phyloP scores from a whole-genome alignment of 2,888 invertebrate species.

The Achlya flavicornis region DNA sequence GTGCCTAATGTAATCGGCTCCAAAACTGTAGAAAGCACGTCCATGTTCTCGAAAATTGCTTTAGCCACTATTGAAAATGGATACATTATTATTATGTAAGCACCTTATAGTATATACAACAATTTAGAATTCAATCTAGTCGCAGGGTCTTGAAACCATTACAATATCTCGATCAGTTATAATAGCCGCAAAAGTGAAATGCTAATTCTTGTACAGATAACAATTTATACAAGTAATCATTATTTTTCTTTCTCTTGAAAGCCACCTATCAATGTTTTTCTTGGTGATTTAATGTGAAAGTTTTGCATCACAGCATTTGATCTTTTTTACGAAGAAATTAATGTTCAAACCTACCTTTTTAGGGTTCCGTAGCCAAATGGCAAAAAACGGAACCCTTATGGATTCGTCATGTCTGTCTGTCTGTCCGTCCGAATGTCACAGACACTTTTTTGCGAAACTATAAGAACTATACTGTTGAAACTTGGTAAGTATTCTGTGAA shows the following conservation, averaged over 20 bases:
- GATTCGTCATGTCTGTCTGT: no score
- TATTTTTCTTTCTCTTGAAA: not conserved
- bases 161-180: not conserved
- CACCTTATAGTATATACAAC: conserved; percentile 23
- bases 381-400: no score
- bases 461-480: no score
- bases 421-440: no score
- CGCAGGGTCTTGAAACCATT: not conserved
- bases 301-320: not conserved
- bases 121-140: not conserved
- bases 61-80: conserved; percentile 59
- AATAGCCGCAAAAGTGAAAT: not conserved
- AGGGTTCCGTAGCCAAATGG: no score
- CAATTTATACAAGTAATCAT: not conserved
- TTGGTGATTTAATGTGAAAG: not conserved
- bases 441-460: no score
- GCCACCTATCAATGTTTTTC: not conserved
- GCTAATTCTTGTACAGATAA: not conserved
- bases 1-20: conserved; percentile 76
- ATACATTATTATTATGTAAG: conserved; percentile 18
- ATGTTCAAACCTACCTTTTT: no score
- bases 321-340: not conserved
- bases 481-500: no score
- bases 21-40: conserved; percentile 64
- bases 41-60: conserved; percentile 72